Base-by-base conservation (phyloP, 2,888 invertebrate genomes). In the Perithous albicinctus region DNA sequence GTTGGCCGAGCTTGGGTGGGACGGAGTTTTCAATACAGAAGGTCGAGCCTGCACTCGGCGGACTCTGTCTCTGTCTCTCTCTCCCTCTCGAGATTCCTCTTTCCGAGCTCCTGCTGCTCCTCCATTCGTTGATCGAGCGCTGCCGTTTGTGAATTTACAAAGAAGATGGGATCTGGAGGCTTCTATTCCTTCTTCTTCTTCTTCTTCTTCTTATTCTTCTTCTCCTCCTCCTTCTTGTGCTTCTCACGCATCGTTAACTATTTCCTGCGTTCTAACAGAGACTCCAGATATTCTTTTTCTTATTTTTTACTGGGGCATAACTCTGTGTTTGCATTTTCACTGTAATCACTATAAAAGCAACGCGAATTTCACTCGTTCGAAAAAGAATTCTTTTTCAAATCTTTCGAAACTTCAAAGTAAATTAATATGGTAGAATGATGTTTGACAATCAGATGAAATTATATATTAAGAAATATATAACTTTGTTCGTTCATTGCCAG, bases 31-130 rank as follows among this genome's bases (percentile, higher is more conserved):
- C 32, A 59, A 59, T 59, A 59, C 15, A 32, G 59, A 59, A 59
- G 32, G 59, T 59, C 18, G 35, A 32, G 59, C 15, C 32, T 32
- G 32, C 15, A n/a, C 54, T 29, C 15, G 26, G 29, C 7, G 29
- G 15, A 48, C 46, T 2, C 3, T 29, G 5, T n/a, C n/a, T n/a
- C n/a, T n/a, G n/a, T n/a, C n/a, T n/a, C n/a, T n/a, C n/a, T n/a
- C n/a, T n/a, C n/a, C n/a, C n/a, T 41, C 66, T 54, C 35, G 35
- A 54, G 63, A 70, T 78, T 78, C 63, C 43, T 70, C 35, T 64
- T 35, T 63, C 54, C 51, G 64, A 64, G n/a, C 32, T 15, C 59
- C 26, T 18, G 32, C 35, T 38, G 67, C 54, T 69, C 2, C 41
- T 70, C 46, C n/a, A 63, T 8, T 63, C 38, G 20, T 32, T 26